These are phyloP conservation scores for Argentina silus DNA, from an alignment of 2,797 vertebrate genomes.

Conservation along the genomic window DNA sequence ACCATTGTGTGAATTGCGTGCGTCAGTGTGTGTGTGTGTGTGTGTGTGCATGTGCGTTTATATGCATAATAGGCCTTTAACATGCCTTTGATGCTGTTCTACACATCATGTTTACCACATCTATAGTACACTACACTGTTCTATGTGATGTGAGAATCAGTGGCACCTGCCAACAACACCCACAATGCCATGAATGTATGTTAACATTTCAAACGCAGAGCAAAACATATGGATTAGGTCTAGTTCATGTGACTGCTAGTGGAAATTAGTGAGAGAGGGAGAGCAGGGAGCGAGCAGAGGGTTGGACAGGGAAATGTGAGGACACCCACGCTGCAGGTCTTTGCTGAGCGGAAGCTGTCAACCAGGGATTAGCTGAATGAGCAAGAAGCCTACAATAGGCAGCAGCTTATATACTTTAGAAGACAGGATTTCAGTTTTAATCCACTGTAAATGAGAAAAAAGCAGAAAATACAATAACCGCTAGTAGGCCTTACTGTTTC, in stretches of 20 bases:
- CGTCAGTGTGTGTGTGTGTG: neutral
- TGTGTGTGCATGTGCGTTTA: too few species aligned
- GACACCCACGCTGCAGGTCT: slow-evolving; percentile 58
- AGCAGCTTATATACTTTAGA: slow-evolving; percentile 73
- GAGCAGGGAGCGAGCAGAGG: slow-evolving; percentile 23
- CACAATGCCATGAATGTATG: neutral
- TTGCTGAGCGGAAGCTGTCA: slow-evolving; percentile 71
- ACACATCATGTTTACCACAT: too few species aligned
- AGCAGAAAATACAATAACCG: slow-evolving; percentile 56
- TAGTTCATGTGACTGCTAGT: slow-evolving; percentile 1
- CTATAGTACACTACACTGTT: neutral
- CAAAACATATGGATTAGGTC: slow-evolving; percentile 10
- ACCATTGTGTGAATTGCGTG: neutral
- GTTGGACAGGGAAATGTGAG: slow-evolving; percentile 32
- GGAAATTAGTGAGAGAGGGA: slow-evolving; percentile 15
- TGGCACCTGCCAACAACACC: neutral
- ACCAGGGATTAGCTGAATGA: slow-evolving; percentile 74
- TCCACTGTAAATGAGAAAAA: slow-evolving; percentile 71
- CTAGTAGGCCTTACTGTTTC: slow-evolving; percentile 53
- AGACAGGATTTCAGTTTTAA: slow-evolving; percentile 75
- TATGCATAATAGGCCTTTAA: too few species aligned
- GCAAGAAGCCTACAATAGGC: slow-evolving; percentile 71
- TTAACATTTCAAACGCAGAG: slow-evolving; percentile 5
- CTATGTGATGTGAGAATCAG: neutral
- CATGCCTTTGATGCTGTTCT: neutral